A percentile compares a stretch with the other conserved stretches of the same genome.
phyloP scores from a whole-genome alignment of 2,888 invertebrate genomes.

The Apodemia zela region DNA sequence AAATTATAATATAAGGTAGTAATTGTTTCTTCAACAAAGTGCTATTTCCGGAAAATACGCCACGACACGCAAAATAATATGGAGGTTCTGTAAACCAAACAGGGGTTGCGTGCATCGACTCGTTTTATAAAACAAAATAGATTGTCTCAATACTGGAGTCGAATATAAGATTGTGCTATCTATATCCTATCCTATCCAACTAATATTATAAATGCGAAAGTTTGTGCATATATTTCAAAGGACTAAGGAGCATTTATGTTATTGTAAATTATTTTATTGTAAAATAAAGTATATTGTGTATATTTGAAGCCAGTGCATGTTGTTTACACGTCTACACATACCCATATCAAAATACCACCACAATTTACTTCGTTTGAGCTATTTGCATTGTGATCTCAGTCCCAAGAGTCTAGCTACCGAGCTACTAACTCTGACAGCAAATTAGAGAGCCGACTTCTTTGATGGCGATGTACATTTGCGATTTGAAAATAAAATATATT shows the following conservation, averaged over 20 bases:
- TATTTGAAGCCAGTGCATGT: background rate
- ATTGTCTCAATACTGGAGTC: background rate
- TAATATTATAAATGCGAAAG: no score
- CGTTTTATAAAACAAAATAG: slow-evolving; percentile 1
- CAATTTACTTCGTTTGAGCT: background rate
- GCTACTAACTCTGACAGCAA: background rate
- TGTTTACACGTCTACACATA: no score
- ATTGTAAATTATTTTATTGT: no score
- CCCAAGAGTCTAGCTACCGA: background rate
- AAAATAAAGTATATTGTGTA: background rate
- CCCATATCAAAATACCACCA: background rate
- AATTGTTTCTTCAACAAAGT: slow-evolving; percentile 27
- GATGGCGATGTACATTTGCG: background rate
- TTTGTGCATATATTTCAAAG: no score
- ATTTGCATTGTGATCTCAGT: background rate
- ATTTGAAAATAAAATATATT: background rate
- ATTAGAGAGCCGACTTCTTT: background rate
- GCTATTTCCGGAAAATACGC: slow-evolving; percentile 31
- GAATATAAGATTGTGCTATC: background rate
- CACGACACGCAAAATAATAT: slow-evolving; percentile 31
- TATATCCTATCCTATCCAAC: no score
- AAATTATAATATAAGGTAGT: slow-evolving; percentile 1
- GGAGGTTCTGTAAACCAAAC: slow-evolving; percentile 1
- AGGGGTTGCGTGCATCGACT: background rate
- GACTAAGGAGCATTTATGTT: no score